Percentiles rank a stretch among this genome's conserved stretches.
These are phyloP conservation scores for Coilia nasus DNA, from an alignment of 2,797 vertebrate genomes.

Conservation along the genomic window DNA sequence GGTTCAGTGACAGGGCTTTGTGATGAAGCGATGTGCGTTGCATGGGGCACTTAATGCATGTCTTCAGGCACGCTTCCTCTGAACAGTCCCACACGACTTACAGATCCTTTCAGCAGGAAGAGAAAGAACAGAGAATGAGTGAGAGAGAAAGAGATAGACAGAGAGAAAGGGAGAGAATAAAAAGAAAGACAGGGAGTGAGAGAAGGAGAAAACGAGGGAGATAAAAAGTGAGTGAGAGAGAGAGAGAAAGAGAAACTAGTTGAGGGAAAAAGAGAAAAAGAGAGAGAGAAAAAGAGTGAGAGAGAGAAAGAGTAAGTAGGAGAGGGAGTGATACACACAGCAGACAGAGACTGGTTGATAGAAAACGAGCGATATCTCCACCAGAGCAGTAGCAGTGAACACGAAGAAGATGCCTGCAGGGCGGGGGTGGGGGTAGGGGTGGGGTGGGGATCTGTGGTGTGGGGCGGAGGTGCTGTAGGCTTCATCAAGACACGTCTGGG, in stretches of 20 bases:
- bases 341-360: no score
- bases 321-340: no score
- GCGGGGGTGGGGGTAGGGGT: background rate
- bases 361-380: background rate
- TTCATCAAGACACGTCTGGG: background rate
- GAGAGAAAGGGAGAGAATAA: no score
- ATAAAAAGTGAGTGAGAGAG: no score
- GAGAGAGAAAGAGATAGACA: no score
- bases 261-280: no score
- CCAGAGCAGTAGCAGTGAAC: background rate
- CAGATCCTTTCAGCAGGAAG: background rate
- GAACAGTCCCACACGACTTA: background rate
- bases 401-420: background rate
- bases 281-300: no score
- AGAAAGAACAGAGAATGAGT: background rate
- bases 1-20: background rate
- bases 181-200: no score
- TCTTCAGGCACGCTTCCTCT: background rate
- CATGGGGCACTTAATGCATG: constrained; percentile 12
- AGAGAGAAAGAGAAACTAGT: no score
- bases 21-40: background rate
- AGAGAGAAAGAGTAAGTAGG: no score
- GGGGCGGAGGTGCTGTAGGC: background rate
- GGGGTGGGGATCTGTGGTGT: background rate
- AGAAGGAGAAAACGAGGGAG: no score